These are phyloP conservation scores for Strongylocentrotus purpuratus DNA, from an alignment of 35 echinoderm and acorn worm genomes.

Conservation along the genomic window DNA sequence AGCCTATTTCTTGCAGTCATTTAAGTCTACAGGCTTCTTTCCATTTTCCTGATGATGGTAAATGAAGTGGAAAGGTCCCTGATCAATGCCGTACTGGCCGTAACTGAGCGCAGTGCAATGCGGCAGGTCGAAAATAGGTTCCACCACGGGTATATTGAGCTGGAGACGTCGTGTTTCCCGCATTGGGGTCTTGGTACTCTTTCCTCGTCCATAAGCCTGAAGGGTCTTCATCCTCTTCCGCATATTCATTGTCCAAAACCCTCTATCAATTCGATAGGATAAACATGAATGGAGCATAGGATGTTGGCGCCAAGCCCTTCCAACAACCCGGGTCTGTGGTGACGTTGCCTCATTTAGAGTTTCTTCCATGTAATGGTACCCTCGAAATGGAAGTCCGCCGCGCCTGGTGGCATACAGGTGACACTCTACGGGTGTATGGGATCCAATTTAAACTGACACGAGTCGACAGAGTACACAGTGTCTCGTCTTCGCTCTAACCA, in stretches of 20 bases:
- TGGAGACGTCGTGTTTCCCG: too few relatives aligned
- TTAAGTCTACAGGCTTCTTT: background rate
- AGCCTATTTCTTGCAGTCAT: background rate
- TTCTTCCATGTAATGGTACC: background rate
- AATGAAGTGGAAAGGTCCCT: background rate
- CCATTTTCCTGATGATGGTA: background rate
- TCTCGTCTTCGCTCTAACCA: background rate
- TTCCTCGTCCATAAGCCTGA: too few relatives aligned
- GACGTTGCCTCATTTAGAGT: background rate
- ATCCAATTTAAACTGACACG: conserved; percentile 15
- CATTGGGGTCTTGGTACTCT: too few relatives aligned
- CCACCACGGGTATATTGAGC: background rate
- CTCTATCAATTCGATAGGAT: too few relatives aligned
- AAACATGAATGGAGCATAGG: background rate
- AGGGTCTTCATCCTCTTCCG: too few relatives aligned
- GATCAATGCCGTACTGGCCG: background rate
- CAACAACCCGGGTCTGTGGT: background rate
- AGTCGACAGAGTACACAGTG: conserved; percentile 29
- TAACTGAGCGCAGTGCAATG: background rate
- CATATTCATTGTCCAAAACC: too few relatives aligned
- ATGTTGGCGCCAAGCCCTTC: background rate
- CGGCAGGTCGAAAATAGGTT: background rate
- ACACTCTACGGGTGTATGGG: conserved; percentile 1
- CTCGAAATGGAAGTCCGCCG: background rate
- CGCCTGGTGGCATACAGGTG: conserved; percentile 23